Percentiles rank a stretch among this genome's conserved stretches.
phyloP scores from a whole-genome alignment of 2,113 vertebrate genomes.

The Gymnorhina tibicen region DNA sequence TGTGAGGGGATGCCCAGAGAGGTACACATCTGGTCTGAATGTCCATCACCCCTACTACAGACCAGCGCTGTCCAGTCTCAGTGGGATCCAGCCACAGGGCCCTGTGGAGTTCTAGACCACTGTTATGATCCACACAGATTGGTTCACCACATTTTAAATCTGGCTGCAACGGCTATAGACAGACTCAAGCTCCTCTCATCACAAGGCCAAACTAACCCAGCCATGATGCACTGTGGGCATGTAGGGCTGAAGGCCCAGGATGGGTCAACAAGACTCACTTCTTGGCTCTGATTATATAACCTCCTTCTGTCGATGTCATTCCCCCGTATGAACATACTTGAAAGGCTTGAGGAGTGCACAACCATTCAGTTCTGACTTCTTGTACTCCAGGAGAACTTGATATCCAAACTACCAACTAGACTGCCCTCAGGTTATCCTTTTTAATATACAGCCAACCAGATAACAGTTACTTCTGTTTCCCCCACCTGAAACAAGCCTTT shows the following conservation, averaged over 20 bases:
- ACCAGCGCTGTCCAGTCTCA: background rate
- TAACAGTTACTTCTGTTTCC: background rate
- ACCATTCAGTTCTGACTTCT: background rate
- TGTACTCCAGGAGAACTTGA: background rate
- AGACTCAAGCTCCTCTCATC: background rate
- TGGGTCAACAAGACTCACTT: background rate
- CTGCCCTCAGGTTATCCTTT: background rate
- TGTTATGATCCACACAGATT: background rate
- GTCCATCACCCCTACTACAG: background rate
- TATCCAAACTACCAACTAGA: background rate
- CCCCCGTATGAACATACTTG: rapidly evolving
- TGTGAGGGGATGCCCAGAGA: background rate
- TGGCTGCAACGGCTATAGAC: background rate
- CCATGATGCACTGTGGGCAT: background rate
- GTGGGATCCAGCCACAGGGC: background rate
- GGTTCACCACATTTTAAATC: background rate
- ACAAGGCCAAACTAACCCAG: background rate
- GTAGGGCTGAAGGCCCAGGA: background rate
- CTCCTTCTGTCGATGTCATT: background rate
- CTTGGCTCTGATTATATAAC: background rate
- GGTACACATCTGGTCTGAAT: background rate
- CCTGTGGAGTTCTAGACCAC: background rate
- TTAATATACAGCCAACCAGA: background rate
- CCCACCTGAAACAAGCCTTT: background rate
- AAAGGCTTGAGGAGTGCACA: background rate